A percentile compares a stretch with the other conserved stretches of the same genome.
Conservation (phyloP, 2,113 vertebrate genomes). For the Engystomops pustulosus region DNA sequence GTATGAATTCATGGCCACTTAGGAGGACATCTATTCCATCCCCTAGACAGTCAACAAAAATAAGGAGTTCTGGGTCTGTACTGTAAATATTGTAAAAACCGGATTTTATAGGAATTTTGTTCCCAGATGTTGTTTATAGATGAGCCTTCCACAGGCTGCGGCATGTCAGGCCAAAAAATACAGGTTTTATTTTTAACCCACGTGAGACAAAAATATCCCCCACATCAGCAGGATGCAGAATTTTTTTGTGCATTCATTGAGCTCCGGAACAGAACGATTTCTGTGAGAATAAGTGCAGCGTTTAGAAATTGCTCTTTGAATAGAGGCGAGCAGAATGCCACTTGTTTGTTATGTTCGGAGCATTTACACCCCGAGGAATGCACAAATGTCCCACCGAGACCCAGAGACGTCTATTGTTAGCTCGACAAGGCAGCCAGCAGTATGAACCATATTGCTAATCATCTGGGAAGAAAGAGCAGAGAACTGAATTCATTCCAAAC, state of each 20-base stretch:
- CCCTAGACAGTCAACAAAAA: too few species aligned
- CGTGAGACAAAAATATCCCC: not conserved
- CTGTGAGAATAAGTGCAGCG: not conserved
- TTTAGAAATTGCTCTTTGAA: not conserved
- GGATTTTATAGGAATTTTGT: too few species aligned
- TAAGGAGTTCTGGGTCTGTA: too few species aligned
- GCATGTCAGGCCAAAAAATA: not conserved
- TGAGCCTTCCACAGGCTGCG: not conserved
- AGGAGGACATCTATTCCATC: too few species aligned
- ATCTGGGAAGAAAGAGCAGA: not conserved
- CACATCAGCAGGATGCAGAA: not conserved
- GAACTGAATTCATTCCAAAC: not conserved
- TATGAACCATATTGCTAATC: conserved; percentile 13
- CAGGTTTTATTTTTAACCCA: conserved; percentile 9
- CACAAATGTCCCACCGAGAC: not conserved
- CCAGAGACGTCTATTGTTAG: conserved; percentile 23
- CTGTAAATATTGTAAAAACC: too few species aligned
- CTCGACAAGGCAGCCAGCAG: not conserved
- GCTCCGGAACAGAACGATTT: not conserved
- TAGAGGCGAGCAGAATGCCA: not conserved
- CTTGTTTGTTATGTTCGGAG: conserved; percentile 31
- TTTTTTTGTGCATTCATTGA: not conserved
- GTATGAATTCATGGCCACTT: too few species aligned
- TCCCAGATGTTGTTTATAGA: not conserved
- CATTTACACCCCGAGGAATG: conserved; percentile 22